Conservation (phyloP, 2,888 invertebrate species). For the Calameuta filiformis region DNA sequence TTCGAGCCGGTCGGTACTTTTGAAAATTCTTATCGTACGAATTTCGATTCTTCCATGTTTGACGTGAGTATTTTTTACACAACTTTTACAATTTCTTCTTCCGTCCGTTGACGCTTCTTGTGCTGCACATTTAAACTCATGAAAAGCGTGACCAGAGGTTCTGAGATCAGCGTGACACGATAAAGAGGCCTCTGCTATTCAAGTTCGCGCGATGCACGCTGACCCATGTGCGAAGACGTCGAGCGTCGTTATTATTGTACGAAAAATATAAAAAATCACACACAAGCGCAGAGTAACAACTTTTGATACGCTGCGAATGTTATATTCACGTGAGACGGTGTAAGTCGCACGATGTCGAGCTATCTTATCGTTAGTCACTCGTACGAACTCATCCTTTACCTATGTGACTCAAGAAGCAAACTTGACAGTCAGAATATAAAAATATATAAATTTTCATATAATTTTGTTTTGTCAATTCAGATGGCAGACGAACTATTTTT, state of each 20-base stretch:
- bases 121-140: not conserved
- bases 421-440: not conserved
- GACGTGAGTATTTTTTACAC: not conserved
- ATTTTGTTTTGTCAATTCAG: conserved; percentile 26
- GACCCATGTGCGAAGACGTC: not conserved
- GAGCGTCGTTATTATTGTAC: not conserved
- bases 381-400: not conserved
- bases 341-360: not conserved
- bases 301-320: not conserved
- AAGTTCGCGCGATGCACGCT: not conserved
- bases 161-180: not conserved
- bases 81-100: not conserved
- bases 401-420: not conserved
- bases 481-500: conserved; percentile 62
- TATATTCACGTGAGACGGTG: not conserved
- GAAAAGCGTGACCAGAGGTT: not conserved
- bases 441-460: not conserved
- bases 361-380: not conserved
- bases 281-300: not conserved
- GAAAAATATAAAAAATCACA: not conserved
- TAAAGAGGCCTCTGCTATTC: not conserved
- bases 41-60: conserved; percentile 6
- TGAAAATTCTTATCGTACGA: conserved; percentile 6
- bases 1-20: conserved; percentile 3
- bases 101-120: not conserved